Base-by-base conservation (phyloP, 2,113 vertebrate genomes). In the Corydoras maculifer region DNA sequence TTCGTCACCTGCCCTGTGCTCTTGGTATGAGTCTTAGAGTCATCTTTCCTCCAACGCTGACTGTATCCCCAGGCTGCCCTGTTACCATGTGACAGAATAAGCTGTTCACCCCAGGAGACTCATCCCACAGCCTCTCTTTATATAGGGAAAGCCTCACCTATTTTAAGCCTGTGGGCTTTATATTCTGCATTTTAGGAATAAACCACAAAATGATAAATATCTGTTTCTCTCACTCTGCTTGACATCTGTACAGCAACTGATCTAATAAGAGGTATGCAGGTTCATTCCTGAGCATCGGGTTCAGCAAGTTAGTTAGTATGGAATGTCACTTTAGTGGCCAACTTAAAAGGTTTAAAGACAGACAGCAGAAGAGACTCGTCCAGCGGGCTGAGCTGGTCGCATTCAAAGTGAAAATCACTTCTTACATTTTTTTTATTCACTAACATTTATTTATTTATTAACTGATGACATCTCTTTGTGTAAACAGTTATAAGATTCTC, bases 341-440 rank as follows among this genome's bases (percentile, higher is more conserved):
- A 55, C 5, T 29, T 43, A 7, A 0, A 30, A 10, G 10, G 4
- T 69, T 15, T 31, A 53, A 6, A 53, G 51, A 12, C 13, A 32
- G 62, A 25, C 62, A 66, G 25, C 50, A 61, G 11, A 5, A n/a
- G 30, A 62, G 8, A 68, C 53, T 25, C 2, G 65, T 48, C 31
- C 35, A n/a, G 8, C 72, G 13, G n/a, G 72, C 35, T 12, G 25
- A 68, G 60, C 51, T 14, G 65, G 72, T 68, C 35, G 4, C 4
- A 8, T 43, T 43, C 35, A 5, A 25, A 25, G 35, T 43, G 35
- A 43, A 8, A 43, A 43, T 43, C 4, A 43, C 35, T 43, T 43
- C 18, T 43, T 8, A 43, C 35, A 43, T 43, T 43, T 5, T 43
- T 43, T 43, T 35, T 35, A 4, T 7, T 35, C 32, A 4, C 7